Evolutionary conservation across 2,113 vertebrate species (phyloP), one percentile per base, ranked within the genome.

Genomic region (Colinus virginianus): DNA sequence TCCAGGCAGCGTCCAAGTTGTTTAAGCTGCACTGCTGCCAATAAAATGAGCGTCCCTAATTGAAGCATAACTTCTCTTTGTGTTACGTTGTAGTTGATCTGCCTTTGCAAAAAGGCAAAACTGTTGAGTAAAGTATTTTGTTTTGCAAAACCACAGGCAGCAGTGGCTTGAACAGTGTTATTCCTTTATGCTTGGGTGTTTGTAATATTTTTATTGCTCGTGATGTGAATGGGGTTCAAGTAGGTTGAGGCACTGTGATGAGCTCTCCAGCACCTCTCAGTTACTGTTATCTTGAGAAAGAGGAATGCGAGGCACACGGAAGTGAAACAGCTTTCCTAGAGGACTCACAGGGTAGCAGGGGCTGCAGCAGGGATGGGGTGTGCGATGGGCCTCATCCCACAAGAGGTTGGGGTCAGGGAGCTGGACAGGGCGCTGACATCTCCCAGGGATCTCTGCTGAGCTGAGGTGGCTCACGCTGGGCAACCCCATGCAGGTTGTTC

Each of bases 101-200:
- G 28, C 53, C 53, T 55, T 55, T 56, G 30, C 53, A 56, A 56
- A 56, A 56, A 56, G 51, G 51, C 26, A 53, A 53, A 53, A 53
- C 51, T 53, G 26, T 53, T 30, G 51, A 84, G 79, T 94, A 80
- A 81, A 79, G 82, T 26, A 92, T 96, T 96, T 95, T 96, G 82
- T 95, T 93, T 93, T 49, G 26, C 76, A 90, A 95, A 95, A 91
- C 91, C 94, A 84, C 91, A 94, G 91, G 91, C 93, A 95, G 79
- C 67, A 61, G 90, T 78, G 93, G 90, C 91, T 95, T 94, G 72
- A 90, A 85, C 85, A 72, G 85, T 95, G 88, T 90, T 96, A 79
- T 96, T 96, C 94, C 87, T 96, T 94, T 93, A 95, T 95, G 96
- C 87, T 91, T 84, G 88, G 90, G 93, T 67, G 90, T 95, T 95